Conservation (phyloP, 2,113 vertebrate species). For the Daubentonia madagascariensis region DNA sequence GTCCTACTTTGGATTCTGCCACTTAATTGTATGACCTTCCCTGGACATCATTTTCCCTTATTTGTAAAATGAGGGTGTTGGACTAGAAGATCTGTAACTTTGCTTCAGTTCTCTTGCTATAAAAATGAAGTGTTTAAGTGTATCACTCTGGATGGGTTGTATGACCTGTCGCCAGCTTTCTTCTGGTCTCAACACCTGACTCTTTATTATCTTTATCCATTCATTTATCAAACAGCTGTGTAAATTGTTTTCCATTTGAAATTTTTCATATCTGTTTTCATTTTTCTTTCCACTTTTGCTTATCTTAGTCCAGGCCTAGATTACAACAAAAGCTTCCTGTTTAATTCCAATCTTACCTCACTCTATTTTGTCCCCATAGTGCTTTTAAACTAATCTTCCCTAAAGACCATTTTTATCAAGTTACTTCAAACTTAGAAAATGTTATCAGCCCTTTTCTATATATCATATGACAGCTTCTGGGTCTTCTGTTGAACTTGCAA, state of each 20-base stretch:
- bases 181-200: not conserved
- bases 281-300: conserved; percentile 40
- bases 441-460: not conserved
- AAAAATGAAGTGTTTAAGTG: not conserved
- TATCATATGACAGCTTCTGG: not conserved
- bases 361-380: not conserved
- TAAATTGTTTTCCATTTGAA: not conserved
- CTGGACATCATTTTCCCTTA: not conserved
- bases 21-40: not conserved
- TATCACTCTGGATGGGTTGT: not conserved
- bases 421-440: conserved; percentile 29
- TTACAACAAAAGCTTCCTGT: not conserved
- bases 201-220: not conserved
- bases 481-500: not conserved
- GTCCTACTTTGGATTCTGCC: conserved; percentile 13
- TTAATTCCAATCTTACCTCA: not conserved
- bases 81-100: not conserved
- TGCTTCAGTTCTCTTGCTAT: not conserved
- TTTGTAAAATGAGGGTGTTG: conserved; percentile 39
- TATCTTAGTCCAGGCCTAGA: not conserved
- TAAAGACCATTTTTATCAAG: conserved; percentile 10
- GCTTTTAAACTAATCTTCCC: conserved; percentile 20
- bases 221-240: not conserved
- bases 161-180: not conserved
- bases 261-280: not conserved